phyloP scores from a whole-genome alignment of 2,113 vertebrate species.

The Butastur rufipennis region DNA sequence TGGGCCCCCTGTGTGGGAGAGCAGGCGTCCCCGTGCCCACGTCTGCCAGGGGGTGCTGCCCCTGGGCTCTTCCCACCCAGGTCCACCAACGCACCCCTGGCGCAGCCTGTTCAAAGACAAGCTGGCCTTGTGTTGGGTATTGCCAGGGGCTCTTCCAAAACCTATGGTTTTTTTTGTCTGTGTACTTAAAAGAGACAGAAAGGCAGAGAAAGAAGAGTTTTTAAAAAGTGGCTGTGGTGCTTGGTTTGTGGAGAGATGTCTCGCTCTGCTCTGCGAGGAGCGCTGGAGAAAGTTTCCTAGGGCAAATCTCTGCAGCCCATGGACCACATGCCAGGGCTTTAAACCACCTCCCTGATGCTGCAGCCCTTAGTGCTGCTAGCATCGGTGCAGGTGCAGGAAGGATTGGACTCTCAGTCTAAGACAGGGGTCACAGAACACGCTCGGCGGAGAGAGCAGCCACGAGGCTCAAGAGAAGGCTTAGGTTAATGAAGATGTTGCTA shows the following conservation, averaged over 20 bases:
- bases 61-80: fast-evolving
- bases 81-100: fast-evolving
- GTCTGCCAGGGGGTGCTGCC: not conserved
- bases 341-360: not conserved
- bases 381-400: not conserved
- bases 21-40: fast-evolving
- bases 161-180: not conserved
- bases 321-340: not conserved
- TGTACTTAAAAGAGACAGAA: not conserved
- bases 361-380: not conserved
- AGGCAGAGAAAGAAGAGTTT: too few species aligned
- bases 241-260: not conserved
- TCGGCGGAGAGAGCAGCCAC: not conserved
- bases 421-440: not conserved
- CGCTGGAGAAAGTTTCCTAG: not conserved
- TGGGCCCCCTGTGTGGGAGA: not conserved
- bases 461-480: not conserved
- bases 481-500: constrained; percentile 24
- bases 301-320: not conserved
- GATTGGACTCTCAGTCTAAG: not conserved
- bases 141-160: not conserved
- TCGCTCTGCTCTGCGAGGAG: not conserved
- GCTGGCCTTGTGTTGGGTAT: not conserved
- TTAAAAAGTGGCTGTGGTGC: not conserved
- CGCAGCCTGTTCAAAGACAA: not conserved